Percentiles rank a stretch among this genome's conserved stretches.
phyloP scores from a whole-genome alignment of 2,113 vertebrate genomes.

The Phrynosoma platyrhinos region DNA sequence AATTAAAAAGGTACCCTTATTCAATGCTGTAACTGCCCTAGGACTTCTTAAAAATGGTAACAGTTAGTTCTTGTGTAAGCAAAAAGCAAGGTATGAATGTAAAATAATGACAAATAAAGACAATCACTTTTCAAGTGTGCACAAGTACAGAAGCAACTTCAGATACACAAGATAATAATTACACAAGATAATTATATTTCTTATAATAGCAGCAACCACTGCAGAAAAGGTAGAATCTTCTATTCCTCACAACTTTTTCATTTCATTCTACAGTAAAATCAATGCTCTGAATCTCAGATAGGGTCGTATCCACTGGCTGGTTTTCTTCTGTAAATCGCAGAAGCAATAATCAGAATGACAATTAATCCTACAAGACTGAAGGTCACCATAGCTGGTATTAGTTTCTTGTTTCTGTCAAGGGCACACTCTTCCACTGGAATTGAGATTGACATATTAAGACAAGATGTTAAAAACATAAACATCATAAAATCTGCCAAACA shows the following conservation, averaged over 20 bases:
- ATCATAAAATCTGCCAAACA: not conserved
- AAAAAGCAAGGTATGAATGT: not conserved
- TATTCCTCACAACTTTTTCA: constrained; percentile 6
- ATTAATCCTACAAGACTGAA: constrained; percentile 76
- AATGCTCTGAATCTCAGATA: constrained; percentile 63
- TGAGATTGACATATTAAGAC: constrained; percentile 55
- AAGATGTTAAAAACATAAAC: not conserved
- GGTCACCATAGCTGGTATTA: constrained; percentile 77
- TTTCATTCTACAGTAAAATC: not conserved
- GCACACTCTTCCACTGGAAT: constrained; percentile 88
- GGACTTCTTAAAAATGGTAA: not conserved
- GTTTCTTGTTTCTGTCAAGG: constrained; percentile 78
- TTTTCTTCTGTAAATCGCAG: constrained; percentile 80
- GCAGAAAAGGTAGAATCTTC: constrained; percentile 32
- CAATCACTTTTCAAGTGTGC: not conserved
- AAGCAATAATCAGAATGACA: constrained; percentile 76
- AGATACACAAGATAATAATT: constrained; percentile 21
- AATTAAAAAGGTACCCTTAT: not conserved
- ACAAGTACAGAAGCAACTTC: constrained; percentile 21
- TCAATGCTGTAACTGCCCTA: not conserved
- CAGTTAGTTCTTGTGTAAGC: not conserved
- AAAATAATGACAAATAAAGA: not conserved
- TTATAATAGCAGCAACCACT: not conserved
- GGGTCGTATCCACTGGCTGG: constrained; percentile 77
- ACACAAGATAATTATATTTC: not conserved